Evolutionary conservation across 2,888 invertebrate species (phyloP), one percentile per base, ranked within the genome.

Genomic region (Drosophila meridiana): DNA sequence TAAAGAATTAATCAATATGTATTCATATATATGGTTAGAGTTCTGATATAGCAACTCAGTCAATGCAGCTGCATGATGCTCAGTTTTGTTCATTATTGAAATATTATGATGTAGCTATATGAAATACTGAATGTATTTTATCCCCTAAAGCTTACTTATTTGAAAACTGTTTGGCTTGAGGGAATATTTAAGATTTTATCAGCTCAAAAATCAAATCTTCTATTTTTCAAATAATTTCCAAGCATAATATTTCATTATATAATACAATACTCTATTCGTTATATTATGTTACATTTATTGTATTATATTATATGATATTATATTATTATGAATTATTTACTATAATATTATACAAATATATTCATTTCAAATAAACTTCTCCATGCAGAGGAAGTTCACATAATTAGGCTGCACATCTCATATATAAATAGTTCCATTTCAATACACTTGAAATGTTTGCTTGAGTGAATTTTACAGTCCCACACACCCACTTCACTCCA

Each of bases 401-500:
- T 20, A 52, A 34, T 53, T 53, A 36, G 26, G 2, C n/a, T 53
- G 36, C 36, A 13, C 8, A 14, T 7, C 26, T 34, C 32, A 8
- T n/a, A 62, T 57, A 36, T 28, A 43, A 26, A 13, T 28, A 28
- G 26, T 6, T 28, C 6, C 4, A 28, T 34, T 55, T 61, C 2
- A 3, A 26, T 26, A 11, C 4, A 4, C 2, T 34, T 2, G 13
- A 14, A 5, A 36, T 32, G 1, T n/a, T 2, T 9, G 32, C 43
- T 14, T 43, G 11, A 60, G 26, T 34, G 40, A 53, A 32, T 65
- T 38, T 40, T 7, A 32, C 63, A 53, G 55, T 57, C 28, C 34
- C 43, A 43, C 42, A 59, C 57, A 60, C 76, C 75, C 43, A 34
- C 43, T 43, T 52, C 32, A 20, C 34, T 34, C 11, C 34, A 11